phyloP scores from a whole-genome alignment of 2,113 vertebrate genomes.

The Scytalopus superciliaris region DNA sequence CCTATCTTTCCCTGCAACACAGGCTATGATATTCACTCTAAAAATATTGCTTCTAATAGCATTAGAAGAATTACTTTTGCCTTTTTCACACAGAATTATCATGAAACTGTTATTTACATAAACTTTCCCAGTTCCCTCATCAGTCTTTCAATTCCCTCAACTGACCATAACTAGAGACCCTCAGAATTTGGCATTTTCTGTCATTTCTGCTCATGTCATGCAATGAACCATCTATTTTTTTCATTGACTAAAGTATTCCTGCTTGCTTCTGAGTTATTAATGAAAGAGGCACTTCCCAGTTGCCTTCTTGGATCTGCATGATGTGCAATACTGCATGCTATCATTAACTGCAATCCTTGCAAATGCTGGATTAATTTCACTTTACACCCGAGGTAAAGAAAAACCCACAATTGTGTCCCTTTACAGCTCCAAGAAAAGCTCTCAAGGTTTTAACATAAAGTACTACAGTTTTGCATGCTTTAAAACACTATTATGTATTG shows the following conservation, averaged over 20 bases:
- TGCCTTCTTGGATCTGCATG: background rate
- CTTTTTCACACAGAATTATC: background rate
- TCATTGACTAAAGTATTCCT: background rate
- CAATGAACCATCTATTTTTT: background rate
- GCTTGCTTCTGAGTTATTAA: background rate
- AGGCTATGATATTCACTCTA: background rate
- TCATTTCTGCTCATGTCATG: background rate
- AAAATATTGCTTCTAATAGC: background rate
- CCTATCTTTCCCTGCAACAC: background rate
- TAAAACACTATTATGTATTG: background rate
- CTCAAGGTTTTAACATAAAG: background rate
- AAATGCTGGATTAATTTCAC: background rate
- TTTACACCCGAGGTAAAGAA: background rate
- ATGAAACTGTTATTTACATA: background rate
- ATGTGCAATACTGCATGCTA: background rate
- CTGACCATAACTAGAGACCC: background rate
- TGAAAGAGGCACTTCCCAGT: background rate
- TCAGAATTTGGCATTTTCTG: background rate
- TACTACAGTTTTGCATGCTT: background rate
- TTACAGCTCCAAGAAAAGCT: background rate
- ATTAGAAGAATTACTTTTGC: background rate
- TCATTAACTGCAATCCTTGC: background rate
- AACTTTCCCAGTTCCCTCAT: background rate
- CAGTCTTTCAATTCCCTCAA: background rate
- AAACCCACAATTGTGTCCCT: background rate